phyloP scores from a whole-genome alignment of 2,888 invertebrate genomes.

The Trisateles emortualis region DNA sequence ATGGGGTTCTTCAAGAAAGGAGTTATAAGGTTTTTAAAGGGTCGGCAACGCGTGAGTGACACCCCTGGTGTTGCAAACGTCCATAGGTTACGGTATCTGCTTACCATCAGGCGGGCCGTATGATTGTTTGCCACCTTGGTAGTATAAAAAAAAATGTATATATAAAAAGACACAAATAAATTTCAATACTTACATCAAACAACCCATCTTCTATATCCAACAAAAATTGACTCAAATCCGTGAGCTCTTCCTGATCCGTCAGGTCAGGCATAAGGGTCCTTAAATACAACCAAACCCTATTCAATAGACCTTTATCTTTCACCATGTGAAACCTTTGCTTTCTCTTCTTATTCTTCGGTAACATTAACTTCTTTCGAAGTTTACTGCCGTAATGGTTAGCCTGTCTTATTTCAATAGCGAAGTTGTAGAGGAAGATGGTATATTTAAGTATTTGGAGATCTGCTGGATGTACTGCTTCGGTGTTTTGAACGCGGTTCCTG shows the following conservation, averaged over 20 bases:
- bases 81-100: too few species aligned
- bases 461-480: constrained; percentile 49
- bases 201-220: constrained; percentile 50
- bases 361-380: constrained; percentile 9
- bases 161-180: too few species aligned
- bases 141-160: too few species aligned
- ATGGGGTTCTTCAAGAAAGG: too few species aligned
- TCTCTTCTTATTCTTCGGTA: constrained; percentile 44
- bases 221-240: constrained; percentile 49
- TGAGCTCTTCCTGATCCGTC: constrained; percentile 15
- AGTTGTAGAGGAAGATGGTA: constrained; percentile 50
- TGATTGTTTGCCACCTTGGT: too few species aligned
- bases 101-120: too few species aligned
- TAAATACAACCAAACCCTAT: constrained; percentile 43
- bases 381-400: constrained; percentile 1
- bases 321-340: constrained; percentile 20
- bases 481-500: neutral
- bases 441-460: constrained; percentile 68
- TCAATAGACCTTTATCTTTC: constrained; percentile 35
- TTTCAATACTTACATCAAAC: constrained; percentile 58
- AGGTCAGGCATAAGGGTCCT: constrained; percentile 13
- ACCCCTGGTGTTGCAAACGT: too few species aligned
- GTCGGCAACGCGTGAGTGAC: too few species aligned
- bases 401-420: constrained; percentile 29
- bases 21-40: too few species aligned